These are phyloP conservation scores for Lepidotrigona ventralis DNA, from an alignment of 1,140 invertebrate species.

Conservation along the genomic window DNA sequence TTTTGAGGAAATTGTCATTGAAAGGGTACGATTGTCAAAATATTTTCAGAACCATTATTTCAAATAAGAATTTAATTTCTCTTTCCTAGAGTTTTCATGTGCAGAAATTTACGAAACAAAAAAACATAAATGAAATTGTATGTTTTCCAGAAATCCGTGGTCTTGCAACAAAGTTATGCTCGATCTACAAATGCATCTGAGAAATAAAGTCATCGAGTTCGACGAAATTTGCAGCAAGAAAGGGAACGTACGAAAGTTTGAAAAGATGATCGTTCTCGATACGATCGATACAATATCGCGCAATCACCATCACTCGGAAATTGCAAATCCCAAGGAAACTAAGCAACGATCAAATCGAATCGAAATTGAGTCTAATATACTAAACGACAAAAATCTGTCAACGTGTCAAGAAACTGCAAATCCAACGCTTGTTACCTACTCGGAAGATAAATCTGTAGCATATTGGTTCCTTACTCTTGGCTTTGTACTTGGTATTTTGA, in stretches of 20 bases:
- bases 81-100: neutral
- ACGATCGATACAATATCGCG: neutral
- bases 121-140: neutral
- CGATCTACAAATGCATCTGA: constrained; percentile 58
- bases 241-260: constrained; percentile 57
- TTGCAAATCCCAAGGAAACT: constrained; percentile 4
- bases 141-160: constrained; percentile 70
- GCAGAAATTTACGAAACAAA: too few relatives aligned
- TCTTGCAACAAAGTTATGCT: constrained; percentile 64
- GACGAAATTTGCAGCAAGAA: constrained; percentile 53
- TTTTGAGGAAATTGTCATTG: constrained; percentile 63
- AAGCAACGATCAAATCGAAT: constrained; percentile 14
- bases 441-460: constrained; percentile 50
- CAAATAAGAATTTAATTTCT: neutral
- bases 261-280: constrained; percentile 66
- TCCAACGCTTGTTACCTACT: neutral
- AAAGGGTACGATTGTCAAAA: constrained; percentile 59
- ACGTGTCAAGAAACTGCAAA: neutral
- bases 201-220: constrained; percentile 46
- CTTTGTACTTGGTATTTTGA: constrained; percentile 67
- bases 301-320: constrained; percentile 36
- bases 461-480: constrained; percentile 70
- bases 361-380: neutral
- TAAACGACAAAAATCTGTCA: neutral
- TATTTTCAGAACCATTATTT: too few relatives aligned